Percentiles rank a stretch among this genome's conserved stretches.
These are phyloP conservation scores for Mus minutoides DNA, from an alignment of 2,797 vertebrate species.

Conservation along the genomic window DNA sequence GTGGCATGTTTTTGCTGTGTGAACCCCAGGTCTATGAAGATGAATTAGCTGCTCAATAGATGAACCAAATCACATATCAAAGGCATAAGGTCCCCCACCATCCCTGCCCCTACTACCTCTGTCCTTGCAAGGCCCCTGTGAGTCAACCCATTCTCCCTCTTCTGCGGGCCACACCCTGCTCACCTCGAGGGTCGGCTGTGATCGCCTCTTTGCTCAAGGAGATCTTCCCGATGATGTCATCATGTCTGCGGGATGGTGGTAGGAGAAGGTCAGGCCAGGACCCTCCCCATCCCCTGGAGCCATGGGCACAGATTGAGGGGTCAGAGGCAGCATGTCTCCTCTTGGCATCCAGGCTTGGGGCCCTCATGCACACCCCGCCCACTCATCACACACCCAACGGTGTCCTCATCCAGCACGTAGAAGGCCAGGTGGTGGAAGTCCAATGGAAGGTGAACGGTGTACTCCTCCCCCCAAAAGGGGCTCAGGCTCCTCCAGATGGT, in stretches of 20 bases:
- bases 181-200: conserved; percentile 91
- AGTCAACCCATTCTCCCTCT: neutral
- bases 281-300: fast-evolving
- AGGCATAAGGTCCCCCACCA: neutral
- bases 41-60: neutral
- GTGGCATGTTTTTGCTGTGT: neutral
- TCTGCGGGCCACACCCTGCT: neutral
- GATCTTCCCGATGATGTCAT: conserved; percentile 96
- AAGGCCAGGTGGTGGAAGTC: conserved; percentile 93
- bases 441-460: conserved; percentile 92
- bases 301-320: fast-evolving
- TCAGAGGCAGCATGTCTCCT: too few relatives aligned
- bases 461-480: conserved; percentile 96
- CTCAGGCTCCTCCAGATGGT: conserved; percentile 95
- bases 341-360: neutral
- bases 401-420: conserved; percentile 96
- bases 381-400: conserved; percentile 89
- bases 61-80: neutral
- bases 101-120: neutral
- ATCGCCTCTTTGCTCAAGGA: conserved; percentile 92
- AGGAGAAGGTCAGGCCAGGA: neutral
- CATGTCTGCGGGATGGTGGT: conserved; percentile 87
- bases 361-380: neutral
- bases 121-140: neutral
- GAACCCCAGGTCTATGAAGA: neutral